Conservation (phyloP, 2,888 invertebrate species). For the Leucozona laternaria region DNA sequence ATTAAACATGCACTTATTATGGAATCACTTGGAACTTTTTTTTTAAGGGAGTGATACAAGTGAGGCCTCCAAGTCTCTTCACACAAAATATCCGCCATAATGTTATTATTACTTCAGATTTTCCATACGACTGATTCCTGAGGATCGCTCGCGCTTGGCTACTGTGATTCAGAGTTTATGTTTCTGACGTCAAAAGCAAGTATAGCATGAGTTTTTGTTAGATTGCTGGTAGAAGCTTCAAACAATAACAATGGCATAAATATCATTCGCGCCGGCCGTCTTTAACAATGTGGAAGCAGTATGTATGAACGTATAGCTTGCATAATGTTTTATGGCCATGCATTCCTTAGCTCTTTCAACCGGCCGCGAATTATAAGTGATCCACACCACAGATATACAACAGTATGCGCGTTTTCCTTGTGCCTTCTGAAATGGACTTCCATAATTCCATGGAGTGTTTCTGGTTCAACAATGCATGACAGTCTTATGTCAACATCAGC, state of each 20-base stretch:
- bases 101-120: constrained; percentile 57
- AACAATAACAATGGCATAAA: constrained; percentile 40
- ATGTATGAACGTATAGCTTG: constrained; percentile 35
- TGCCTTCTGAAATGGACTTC: constrained; percentile 46
- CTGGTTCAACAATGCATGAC: constrained; percentile 61
- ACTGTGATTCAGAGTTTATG: background rate
- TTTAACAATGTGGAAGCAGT: constrained; percentile 28
- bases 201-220: constrained; percentile 16
- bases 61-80: constrained; percentile 10
- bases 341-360: constrained; percentile 28
- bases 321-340: constrained; percentile 60
- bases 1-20: constrained; percentile 30
- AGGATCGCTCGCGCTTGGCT: constrained; percentile 28
- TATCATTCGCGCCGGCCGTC: constrained; percentile 9
- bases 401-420: constrained; percentile 24
- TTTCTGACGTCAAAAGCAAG: constrained; percentile 58
- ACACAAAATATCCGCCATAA: constrained; percentile 19
- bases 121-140: constrained; percentile 55
- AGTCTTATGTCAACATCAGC: constrained; percentile 53
- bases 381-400: constrained; percentile 44
- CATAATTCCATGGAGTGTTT: constrained; percentile 27
- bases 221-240: constrained; percentile 24
- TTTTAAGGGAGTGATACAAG: constrained; percentile 27
- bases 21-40: background rate
- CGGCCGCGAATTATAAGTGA: constrained; percentile 20